A percentile compares a stretch with the other conserved stretches of the same genome.
phyloP scores from a whole-genome alignment of 2,888 invertebrate species.

The Eumerus sabulonum region DNA sequence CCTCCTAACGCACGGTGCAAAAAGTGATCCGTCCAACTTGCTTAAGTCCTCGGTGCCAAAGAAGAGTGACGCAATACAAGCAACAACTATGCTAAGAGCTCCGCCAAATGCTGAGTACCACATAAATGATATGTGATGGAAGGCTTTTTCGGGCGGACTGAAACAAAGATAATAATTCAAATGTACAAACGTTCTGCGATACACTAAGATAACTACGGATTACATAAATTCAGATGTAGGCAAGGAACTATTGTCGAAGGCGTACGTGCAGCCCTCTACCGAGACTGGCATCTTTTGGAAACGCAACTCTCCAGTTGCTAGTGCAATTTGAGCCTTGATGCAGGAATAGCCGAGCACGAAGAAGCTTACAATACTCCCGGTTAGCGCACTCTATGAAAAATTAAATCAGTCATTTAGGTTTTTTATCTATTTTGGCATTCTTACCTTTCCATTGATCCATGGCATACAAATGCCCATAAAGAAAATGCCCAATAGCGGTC shows the following conservation, averaged over 20 bases:
- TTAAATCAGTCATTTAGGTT: not conserved
- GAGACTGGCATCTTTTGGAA: slow-evolving; percentile 81
- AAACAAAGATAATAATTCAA: slow-evolving; percentile 2
- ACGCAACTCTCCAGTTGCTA: slow-evolving; percentile 82
- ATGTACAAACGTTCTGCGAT: not conserved
- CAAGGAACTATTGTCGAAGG: slow-evolving; percentile 73
- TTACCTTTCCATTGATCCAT: slow-evolving; percentile 82
- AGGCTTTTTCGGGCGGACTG: slow-evolving; percentile 71
- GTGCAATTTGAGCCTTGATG: slow-evolving; percentile 84
- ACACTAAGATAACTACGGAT: slow-evolving; percentile 26
- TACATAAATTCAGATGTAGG: slow-evolving; percentile 73
- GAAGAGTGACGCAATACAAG: slow-evolving; percentile 81
- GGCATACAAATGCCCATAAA: slow-evolving; percentile 84
- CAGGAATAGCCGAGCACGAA: slow-evolving; percentile 84
- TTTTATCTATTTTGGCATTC: not conserved
- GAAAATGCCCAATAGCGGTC: slow-evolving; percentile 85
- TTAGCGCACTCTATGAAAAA: slow-evolving; percentile 77
- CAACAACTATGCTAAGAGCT: slow-evolving; percentile 81
- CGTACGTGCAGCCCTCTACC: slow-evolving; percentile 79
- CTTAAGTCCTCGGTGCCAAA: slow-evolving; percentile 80
- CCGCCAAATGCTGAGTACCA: slow-evolving; percentile 86
- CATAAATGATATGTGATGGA: slow-evolving; percentile 85
- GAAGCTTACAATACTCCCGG: slow-evolving; percentile 84
- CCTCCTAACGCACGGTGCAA: slow-evolving; percentile 84
- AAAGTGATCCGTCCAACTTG: slow-evolving; percentile 81